Evolutionary conservation across 2,888 invertebrate genomes (phyloP).

Genomic region (Calameuta idolon): DNA sequence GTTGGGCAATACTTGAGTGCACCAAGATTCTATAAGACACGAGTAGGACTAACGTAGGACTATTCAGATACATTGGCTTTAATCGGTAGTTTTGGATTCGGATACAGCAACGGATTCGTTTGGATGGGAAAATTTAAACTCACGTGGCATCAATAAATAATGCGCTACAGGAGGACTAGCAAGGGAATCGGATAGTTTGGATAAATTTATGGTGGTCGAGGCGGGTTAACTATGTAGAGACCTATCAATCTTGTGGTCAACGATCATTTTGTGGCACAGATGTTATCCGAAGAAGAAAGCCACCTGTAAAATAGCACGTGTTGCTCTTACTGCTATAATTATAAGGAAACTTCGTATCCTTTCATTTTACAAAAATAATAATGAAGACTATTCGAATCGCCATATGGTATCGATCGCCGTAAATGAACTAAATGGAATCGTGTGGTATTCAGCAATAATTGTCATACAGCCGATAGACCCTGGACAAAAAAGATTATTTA

Average conservation of each 20-base stretch:
- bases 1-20: background rate
- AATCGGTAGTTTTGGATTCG: background rate
- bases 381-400: background rate
- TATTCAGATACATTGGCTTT: background rate
- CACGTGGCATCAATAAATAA: background rate
- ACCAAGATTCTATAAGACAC: background rate
- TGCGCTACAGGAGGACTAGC: background rate
- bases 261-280: constrained; percentile 15
- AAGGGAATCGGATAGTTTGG: constrained; percentile 11
- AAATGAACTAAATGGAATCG: background rate
- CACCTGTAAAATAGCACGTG: constrained; percentile 11
- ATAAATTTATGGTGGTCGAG: constrained; percentile 20
- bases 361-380: background rate
- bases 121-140: background rate
- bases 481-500: background rate
- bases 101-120: background rate
- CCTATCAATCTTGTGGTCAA: constrained; percentile 23
- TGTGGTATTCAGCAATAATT: background rate
- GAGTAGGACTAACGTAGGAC: background rate
- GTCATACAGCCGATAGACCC: background rate
- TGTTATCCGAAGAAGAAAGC: constrained; percentile 15
- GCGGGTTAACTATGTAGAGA: constrained; percentile 18
- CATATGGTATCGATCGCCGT: background rate
- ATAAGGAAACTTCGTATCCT: background rate
- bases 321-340: background rate